Evolutionary conservation across 1,140 invertebrate species (phyloP), one percentile per base, ranked within the genome.

Genomic region (Drosophila kikkawai): DNA sequence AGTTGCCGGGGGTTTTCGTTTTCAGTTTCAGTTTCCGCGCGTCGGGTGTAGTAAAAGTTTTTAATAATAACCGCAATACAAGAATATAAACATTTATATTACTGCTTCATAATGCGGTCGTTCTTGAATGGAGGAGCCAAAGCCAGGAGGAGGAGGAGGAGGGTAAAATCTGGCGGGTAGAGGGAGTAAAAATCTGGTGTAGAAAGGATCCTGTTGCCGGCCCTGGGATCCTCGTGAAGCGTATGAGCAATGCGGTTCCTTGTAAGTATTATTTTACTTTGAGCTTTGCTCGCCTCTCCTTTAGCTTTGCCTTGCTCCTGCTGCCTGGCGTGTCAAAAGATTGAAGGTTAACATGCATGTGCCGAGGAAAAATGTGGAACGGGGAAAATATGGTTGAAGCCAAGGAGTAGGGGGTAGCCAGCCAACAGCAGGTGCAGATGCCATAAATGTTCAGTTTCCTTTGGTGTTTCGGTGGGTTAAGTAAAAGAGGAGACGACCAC

Each of bases 11-110:
- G 42, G 26, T 71, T 57, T 69, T 45, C 36, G 68, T 71, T 45
- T 71, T 56, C 68, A 69, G 67, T 69, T 67, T 69, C 64, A 67
- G 67, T 70, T 70, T 60, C 56, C 56, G 12, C 60, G 71, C 58
- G 19, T 44, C 66, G 61, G 73, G 75, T 78, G 75, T 87, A 83
- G 83, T 88, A 87, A 88, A 88, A 88, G 78, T 88, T 90, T 90
- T 90, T 90, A 85, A 90, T 90, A 90, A 90, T 90, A 90, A 90
- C 85, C 86, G 85, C 85, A 90, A 85, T 90, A 90, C 85, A 90
- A 90, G 86, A 90, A 90, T 90, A 90, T 90, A 90, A 90, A 90
- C 85, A 90, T 90, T 90, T 90, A 90, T 90, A 90, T 90, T 90
- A 90, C 85, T 75, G 85, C 81, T 80, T 85, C 85, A 85, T 88